These are phyloP conservation scores for Drosophila jambulina DNA, from an alignment of 1,140 invertebrate genomes.

Conservation along the genomic window DNA sequence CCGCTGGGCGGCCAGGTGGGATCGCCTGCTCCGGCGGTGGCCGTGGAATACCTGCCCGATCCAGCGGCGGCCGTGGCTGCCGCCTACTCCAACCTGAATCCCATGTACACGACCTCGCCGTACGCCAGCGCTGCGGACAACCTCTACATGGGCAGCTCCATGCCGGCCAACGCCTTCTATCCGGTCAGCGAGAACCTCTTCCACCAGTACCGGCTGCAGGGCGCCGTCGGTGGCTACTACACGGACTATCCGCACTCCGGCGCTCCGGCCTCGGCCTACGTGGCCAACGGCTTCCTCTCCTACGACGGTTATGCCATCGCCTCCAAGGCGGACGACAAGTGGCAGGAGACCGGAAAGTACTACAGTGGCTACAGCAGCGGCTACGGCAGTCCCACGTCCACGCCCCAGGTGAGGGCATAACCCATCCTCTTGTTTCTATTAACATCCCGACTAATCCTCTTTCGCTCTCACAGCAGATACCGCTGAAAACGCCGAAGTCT, in stretches of 20 bases:
- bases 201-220: conserved; percentile 92
- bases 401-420: conserved; percentile 69
- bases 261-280: conserved; percentile 87
- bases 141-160: conserved; percentile 88
- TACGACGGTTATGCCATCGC: conserved; percentile 84
- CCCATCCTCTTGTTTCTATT: not conserved
- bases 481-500: conserved; percentile 83
- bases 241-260: conserved; percentile 89
- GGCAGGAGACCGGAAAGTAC: conserved; percentile 84
- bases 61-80: conserved; percentile 90
- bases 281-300: conserved; percentile 91
- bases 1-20: conserved; percentile 82
- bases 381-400: conserved; percentile 83
- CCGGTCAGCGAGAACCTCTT: conserved; percentile 93
- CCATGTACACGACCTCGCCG: conserved; percentile 89
- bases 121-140: conserved; percentile 87
- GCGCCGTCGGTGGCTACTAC: conserved; percentile 89
- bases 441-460: not conserved
- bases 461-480: conserved; percentile 61
- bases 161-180: conserved; percentile 90
- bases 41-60: conserved; percentile 89
- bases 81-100: conserved; percentile 93
- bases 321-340: conserved; percentile 83
- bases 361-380: conserved; percentile 83
- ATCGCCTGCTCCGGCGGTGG: conserved; percentile 86